Percentiles rank a stretch among this genome's conserved stretches.
phyloP scores from a whole-genome alignment of 1,140 invertebrate genomes.

The Cydia splendana region DNA sequence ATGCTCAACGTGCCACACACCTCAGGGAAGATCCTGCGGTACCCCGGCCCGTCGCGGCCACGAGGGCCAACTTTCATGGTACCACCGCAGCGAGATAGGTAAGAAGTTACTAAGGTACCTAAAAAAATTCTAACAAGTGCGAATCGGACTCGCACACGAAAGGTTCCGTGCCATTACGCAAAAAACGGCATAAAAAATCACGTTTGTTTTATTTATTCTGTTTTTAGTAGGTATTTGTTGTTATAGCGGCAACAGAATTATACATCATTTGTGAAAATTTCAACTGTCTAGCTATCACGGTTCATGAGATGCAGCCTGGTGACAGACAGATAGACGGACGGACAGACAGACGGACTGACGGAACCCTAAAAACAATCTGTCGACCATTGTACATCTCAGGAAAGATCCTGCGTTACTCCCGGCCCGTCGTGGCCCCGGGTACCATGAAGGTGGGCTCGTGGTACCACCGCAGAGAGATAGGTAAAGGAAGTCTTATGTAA shows the following conservation, averaged over 20 bases:
- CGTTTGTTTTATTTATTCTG: no score
- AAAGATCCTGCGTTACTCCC: slow-evolving; percentile 67
- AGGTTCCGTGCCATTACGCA: no score
- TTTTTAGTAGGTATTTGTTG: no score
- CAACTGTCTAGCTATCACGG: no score
- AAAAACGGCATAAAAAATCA: no score
- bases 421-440: slow-evolving; percentile 62
- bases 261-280: no score
- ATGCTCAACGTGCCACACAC: slow-evolving; percentile 69
- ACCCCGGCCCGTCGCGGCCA: slow-evolving; percentile 64
- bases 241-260: no score
- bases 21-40: slow-evolving; percentile 55
- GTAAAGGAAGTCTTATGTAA: slow-evolving; percentile 38
- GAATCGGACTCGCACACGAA: no score
- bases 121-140: no score
- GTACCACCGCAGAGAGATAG: slow-evolving; percentile 71
- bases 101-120: slow-evolving; percentile 1
- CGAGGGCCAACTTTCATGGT: slow-evolving; percentile 65
- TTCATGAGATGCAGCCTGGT: no score
- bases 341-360: no score
- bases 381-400: slow-evolving; percentile 14
- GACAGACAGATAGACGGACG: no score
- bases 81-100: slow-evolving; percentile 71
- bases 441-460: slow-evolving; percentile 43
- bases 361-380: background rate